Base-by-base conservation (phyloP, 1,140 invertebrate genomes). In the Phymorhynchus buccinoides region DNA sequence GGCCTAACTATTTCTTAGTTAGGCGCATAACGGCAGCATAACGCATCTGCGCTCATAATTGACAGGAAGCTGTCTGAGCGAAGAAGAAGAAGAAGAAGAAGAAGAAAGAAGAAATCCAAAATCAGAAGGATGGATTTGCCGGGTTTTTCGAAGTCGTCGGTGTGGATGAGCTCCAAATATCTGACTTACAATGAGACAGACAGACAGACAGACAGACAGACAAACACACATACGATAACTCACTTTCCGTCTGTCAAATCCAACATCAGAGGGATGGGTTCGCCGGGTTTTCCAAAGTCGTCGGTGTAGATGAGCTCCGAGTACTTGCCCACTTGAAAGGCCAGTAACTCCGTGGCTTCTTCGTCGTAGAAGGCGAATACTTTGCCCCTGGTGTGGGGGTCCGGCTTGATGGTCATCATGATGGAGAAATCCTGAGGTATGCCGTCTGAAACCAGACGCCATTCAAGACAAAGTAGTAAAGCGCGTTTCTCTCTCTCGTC, bases 381-480 rank as follows among this genome's bases (percentile, higher is more conserved):
- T 3, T 96, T 95, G 35, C 95, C 95, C 79, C 94, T 94, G 0
- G 93, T 94, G 92, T 83, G 86, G 42, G 85, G 79, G 56, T 90
- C 88, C 2, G 90, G 88, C 88, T 94, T 94, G 4, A 96, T 92
- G 0, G 95, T 95, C 12, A 95, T 91, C 41, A 96, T 90, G 52
- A 97, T 94, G 1, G 96, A 96, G 92, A 96, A 97, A 91, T 97
- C 96, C 81, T 94, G 91, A 0, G 96, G 96, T 90, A 96, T 96
- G 22, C 94, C 95, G 87, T 94, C 94, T 89, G 84, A 71, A 90
- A 87, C 22, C 48, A 32, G 39, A 80, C 22, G 56, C n/a, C n/a
- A n/a, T n/a, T n/a, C n/a, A n/a, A n/a, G n/a, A n/a, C n/a, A n/a
- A n/a, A 84, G 66, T 1, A 52, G 22, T 12, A 52, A 52, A n/a